Evolutionary conservation across 1,140 invertebrate species (phyloP).

Genomic region (Nephotettix cincticeps): DNA sequence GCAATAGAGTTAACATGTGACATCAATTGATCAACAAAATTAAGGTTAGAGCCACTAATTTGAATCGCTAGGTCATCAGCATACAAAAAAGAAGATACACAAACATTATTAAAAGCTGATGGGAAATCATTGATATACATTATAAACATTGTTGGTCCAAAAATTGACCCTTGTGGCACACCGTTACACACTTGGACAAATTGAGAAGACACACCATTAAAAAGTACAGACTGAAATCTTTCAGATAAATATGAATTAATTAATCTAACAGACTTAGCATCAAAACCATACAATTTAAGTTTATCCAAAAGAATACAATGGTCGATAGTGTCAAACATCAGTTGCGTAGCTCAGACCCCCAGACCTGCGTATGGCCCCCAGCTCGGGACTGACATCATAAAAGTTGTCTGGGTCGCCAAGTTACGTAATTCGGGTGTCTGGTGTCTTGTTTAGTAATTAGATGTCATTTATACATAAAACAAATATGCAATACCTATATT

Average conservation of each 20-base stretch:
- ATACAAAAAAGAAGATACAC: background rate
- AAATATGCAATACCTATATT: too few species aligned
- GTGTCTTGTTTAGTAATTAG: too few species aligned
- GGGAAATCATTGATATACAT: background rate
- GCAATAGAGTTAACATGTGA: slow-evolving; percentile 1
- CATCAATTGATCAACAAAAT: background rate
- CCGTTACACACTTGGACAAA: background rate
- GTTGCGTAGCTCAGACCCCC: too few species aligned
- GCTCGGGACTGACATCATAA: too few species aligned
- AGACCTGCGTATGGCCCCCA: too few species aligned
- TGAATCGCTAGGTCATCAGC: too few species aligned
- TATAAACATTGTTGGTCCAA: background rate
- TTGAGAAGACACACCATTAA: background rate
- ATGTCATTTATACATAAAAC: too few species aligned
- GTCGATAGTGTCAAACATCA: too few species aligned
- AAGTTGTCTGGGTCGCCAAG: too few species aligned
- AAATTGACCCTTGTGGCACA: background rate
- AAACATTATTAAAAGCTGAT: background rate
- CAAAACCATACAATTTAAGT: background rate
- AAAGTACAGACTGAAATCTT: background rate
- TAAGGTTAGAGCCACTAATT: too few species aligned
- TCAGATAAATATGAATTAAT: background rate
- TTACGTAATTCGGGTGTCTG: too few species aligned
- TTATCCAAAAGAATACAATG: background rate
- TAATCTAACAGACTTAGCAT: background rate